Evolutionary conservation across 2,888 invertebrate genomes (phyloP), one percentile per base, ranked within the genome.

Genomic region (Pteria penguin): DNA sequence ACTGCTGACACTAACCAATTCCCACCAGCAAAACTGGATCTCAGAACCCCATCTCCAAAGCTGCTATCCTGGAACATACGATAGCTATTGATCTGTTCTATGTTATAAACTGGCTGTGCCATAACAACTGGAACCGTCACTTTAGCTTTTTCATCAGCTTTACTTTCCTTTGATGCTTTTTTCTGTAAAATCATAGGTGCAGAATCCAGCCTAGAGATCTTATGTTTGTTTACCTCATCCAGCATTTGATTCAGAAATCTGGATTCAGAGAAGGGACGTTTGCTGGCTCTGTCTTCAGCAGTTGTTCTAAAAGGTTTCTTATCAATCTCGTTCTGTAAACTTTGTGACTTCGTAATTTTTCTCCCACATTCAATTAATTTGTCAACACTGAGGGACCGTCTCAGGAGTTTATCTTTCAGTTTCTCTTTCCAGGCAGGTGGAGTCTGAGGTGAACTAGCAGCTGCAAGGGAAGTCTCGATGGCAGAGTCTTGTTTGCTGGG

Each of bases 371-470:
- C 45, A 45, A 45, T 29, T 14, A 61, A n/a, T 24, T 67, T 62
- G 78, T 90, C 89, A 11, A 87, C 82, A 82, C 91, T 91, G 70
- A 90, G 79, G 0, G 91, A 90, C n/a, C 91, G 82, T 72, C 89
- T 91, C 89, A 91, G 87, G 58, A 92, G 81, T 66, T 89, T 90
- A 33, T 82, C 84, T 78, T 84, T 84, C 54, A 84, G 63, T 55
- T 83, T 83, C 54, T 84, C 70, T 65, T 84, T 83, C 82, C 82
- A 84, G 22, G 57, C 65, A 26, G 72, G 33, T 58, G 27, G 65
- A n/a, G n/a, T n/a, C n/a, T n/a, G n/a, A n/a, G n/a, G n/a, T n/a
- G n/a, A n/a, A n/a, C n/a, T n/a, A n/a, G n/a, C n/a, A n/a, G n/a
- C n/a, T n/a, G n/a, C n/a, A n/a, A n/a, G n/a, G n/a, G n/a, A n/a